These are phyloP conservation scores for Abrostola tripartita DNA, from an alignment of 2,888 invertebrate genomes.

Conservation along the genomic window DNA sequence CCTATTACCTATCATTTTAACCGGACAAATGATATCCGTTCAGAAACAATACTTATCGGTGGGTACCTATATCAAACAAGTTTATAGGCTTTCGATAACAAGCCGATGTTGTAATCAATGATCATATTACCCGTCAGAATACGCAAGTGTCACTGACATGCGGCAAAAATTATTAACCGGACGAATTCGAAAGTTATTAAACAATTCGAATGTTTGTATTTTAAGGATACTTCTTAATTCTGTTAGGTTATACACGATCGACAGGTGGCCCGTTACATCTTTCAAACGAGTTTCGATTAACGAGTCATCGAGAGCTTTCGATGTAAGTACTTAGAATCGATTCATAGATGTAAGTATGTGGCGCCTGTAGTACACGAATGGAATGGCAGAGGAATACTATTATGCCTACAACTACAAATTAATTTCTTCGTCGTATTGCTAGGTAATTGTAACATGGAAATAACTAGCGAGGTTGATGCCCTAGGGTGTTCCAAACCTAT, in stretches of 20 bases:
- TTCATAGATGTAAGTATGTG: not conserved
- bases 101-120: conserved; percentile 59
- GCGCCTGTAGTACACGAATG: no score
- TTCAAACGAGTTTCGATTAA: conserved; percentile 62
- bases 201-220: not conserved
- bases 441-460: no score
- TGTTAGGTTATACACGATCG: conserved; percentile 56
- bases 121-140: conserved; percentile 47
- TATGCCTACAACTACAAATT: no score
- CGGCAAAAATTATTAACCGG: conserved; percentile 36
- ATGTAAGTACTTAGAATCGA: conserved; percentile 29
- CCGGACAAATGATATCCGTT: not conserved
- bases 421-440: no score
- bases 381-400: no score
- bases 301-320: not conserved
- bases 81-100: conserved; percentile 45
- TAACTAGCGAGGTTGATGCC: no score
- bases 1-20: no score
- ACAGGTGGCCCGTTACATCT: conserved; percentile 75
- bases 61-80: conserved; percentile 26
- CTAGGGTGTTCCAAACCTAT: no score
- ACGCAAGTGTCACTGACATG: conserved; percentile 62
- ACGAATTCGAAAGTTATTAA: conserved; percentile 22
- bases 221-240: conserved; percentile 27
- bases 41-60: conserved; percentile 19